Conservation (phyloP, 2,888 invertebrate genomes). For the Hedychridium roseum region DNA sequence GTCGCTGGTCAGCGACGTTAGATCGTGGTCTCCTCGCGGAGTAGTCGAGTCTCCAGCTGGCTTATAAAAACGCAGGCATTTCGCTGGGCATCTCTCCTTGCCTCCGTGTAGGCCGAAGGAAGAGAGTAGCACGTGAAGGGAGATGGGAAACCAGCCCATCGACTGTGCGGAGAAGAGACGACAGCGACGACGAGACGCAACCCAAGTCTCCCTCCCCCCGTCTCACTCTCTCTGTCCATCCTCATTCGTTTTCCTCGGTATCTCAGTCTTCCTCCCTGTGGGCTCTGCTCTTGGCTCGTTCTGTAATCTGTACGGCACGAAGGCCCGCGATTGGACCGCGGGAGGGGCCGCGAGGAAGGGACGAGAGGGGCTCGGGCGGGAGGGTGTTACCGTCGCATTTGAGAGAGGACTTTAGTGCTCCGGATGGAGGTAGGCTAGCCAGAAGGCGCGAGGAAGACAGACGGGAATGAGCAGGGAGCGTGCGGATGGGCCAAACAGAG, state of each 20-base stretch:
- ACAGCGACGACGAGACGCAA: conserved; percentile 14
- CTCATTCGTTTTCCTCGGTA: conserved; percentile 29
- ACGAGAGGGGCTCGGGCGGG: conserved; percentile 29
- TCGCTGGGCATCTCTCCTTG: conserved; percentile 19
- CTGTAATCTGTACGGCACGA: conserved; percentile 55
- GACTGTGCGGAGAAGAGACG: conserved; percentile 18
- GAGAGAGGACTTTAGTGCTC: conserved; percentile 55
- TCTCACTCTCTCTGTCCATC: conserved; percentile 17
- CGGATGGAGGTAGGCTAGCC: conserved; percentile 48
- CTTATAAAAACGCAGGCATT: conserved; percentile 33
- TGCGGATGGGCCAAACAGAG: background rate
- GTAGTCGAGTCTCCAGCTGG: conserved; percentile 9
- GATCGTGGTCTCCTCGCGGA: too few relatives aligned
- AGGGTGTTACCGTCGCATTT: conserved; percentile 56
- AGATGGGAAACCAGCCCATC: conserved; percentile 8
- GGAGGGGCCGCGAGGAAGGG: conserved; percentile 30
- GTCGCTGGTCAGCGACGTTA: too few relatives aligned
- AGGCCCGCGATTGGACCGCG: conserved; percentile 53
- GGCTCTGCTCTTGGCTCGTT: conserved; percentile 46
- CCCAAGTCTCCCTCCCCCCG: conserved; percentile 24
- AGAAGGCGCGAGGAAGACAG: conserved; percentile 27
- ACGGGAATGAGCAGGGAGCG: conserved; percentile 21
- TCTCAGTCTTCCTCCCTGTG: conserved; percentile 16
- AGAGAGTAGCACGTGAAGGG: background rate
- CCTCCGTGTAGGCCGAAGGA: conserved; percentile 8